phyloP scores from a whole-genome alignment of 2,888 invertebrate genomes.

The Malacosoma neustria region DNA sequence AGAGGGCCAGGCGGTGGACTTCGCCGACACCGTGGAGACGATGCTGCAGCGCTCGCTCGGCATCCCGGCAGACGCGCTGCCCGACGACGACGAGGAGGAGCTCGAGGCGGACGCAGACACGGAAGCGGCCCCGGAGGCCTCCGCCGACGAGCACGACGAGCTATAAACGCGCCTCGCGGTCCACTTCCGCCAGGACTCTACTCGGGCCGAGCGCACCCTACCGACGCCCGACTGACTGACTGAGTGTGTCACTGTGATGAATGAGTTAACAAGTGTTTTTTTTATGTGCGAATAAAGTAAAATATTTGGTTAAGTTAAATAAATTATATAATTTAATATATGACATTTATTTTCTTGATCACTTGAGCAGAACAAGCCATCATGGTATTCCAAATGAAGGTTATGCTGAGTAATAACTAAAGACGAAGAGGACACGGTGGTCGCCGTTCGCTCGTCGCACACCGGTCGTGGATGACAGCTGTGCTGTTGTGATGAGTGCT shows the following conservation, averaged over 20 bases:
- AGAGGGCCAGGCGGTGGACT: slow-evolving; percentile 77
- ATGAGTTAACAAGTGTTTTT: not conserved
- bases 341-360: no score
- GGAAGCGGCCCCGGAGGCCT: slow-evolving; percentile 14
- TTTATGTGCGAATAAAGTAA: not conserved
- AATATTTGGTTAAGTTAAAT: not conserved
- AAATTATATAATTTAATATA: not conserved
- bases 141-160: slow-evolving; percentile 16
- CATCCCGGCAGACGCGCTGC: slow-evolving; percentile 81
- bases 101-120: slow-evolving; percentile 14
- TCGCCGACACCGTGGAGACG: slow-evolving; percentile 92
- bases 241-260: slow-evolving; percentile 2
- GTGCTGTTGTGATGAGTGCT: no score
- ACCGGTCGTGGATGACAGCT: no score
- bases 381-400: no score
- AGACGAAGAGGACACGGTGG: no score
- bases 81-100: slow-evolving; percentile 23
- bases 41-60: slow-evolving; percentile 90
- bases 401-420: no score
- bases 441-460: no score
- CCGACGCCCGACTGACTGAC: slow-evolving; percentile 9
- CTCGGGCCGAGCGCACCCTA: slow-evolving; percentile 34
- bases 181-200: slow-evolving; percentile 42
- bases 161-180: slow-evolving; percentile 12
- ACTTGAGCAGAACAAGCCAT: no score